Base-by-base conservation (phyloP, 2,888 invertebrate genomes). In the Caenorhabditis japonica region DNA sequence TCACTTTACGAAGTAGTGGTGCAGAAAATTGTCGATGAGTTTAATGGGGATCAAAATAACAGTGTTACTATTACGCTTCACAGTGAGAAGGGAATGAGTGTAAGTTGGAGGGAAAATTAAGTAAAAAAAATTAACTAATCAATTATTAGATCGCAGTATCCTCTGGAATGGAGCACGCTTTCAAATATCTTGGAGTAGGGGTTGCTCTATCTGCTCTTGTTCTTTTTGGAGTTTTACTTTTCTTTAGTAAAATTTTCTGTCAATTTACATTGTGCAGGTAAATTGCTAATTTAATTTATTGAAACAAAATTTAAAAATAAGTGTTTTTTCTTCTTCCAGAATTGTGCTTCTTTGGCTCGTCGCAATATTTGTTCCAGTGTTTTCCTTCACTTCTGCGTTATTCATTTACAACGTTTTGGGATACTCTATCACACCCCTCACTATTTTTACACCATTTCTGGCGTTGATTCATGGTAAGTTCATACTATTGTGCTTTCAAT, bases 41-140 rank as follows among this genome's bases (percentile, higher is more conserved):
- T 78, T 47, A 81, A 81, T 21, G 51, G 73, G 8, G 23, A 68
- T 13, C 34, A 27, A 8, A 41, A 59, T 1, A 58, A 46, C 34
- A 36, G 43, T n/a, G 73, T 75, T 1, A 68, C 39, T 15, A 27
- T 82, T 10, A 79, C 73, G 2, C 55, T 76, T 15, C 79, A 82
- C 33, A 77, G 78, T 1, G 79, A 77, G 13, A 41, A 39, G 10
- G 79, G 75, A 56, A 79, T 80, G 72, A 44, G 75, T 34, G 74
- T 74, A 23, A 61, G 60, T 64, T n/a, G n/a, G n/a, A n/a, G n/a
- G n/a, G 3, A 10, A 39, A 5, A n/a, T 39, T 4, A n/a, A n/a
- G n/a, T 10, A 39, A 39, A 2, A 25, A n/a, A 38, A 39, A 4
- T 25, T 44, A 43, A 8, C 13, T 5, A 25, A 30, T 27, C 15